phyloP scores from a whole-genome alignment of 2,797 vertebrate genomes.

The Phoxinus dragarum region DNA sequence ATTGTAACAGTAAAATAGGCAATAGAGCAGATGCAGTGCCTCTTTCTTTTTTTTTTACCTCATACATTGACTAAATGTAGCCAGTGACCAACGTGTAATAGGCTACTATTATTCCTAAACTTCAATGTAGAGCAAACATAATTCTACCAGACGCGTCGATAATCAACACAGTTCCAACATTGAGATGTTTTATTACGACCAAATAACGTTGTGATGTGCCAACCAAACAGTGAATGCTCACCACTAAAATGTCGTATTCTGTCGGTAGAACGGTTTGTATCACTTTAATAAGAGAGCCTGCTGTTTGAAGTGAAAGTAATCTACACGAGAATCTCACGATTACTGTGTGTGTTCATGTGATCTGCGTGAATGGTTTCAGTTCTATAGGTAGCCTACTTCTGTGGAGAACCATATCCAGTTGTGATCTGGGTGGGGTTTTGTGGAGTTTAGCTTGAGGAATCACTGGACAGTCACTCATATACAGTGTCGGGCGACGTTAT shows the following conservation, averaged over 20 bases:
- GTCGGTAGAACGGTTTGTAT: not conserved
- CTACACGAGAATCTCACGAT: too few relatives aligned
- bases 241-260: not conserved
- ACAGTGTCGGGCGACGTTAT: too few relatives aligned
- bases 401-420: not conserved
- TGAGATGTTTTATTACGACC: not conserved
- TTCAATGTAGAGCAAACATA: too few relatives aligned
- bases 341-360: too few relatives aligned
- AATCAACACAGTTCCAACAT: not conserved
- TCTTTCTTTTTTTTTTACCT: not conserved
- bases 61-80: too few relatives aligned
- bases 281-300: not conserved
- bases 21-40: too few relatives aligned
- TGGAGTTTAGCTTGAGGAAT: too few relatives aligned
- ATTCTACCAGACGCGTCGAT: too few relatives aligned
- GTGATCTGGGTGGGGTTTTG: not conserved
- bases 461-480: not conserved
- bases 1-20: too few relatives aligned
- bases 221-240: not conserved
- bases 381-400: not conserved
- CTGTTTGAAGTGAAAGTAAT: too few relatives aligned
- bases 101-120: too few relatives aligned
- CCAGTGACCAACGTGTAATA: too few relatives aligned
- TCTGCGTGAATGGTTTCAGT: not conserved
- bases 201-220: not conserved